Evolutionary conservation across 2,888 invertebrate genomes (phyloP), one percentile per base, ranked within the genome.

Genomic region (Eupithecia exiguata): DNA sequence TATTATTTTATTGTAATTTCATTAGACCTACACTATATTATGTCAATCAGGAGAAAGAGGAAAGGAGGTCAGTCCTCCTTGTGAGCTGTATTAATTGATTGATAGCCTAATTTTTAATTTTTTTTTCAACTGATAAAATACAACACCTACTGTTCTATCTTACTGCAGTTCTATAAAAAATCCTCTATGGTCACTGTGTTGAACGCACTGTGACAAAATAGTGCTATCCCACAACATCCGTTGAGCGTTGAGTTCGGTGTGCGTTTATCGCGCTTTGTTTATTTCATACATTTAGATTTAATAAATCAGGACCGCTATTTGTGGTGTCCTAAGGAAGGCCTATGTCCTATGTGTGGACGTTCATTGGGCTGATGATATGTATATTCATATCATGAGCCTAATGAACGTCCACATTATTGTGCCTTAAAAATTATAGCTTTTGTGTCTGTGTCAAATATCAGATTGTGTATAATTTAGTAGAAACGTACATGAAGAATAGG

Each of bases 251-350:
- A 74, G 71, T 73, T 75, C 61, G 70, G 49, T 58, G 74, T 74
- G 71, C 76, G 72, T 77, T 78, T 78, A 79, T 79, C 78, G 68
- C 69, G 71, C 65, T 71, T 77, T 76, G 74, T 78, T 79, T 79
- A 78, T 78, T 70, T 77, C 69, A 18, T 58, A 71, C 72, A 70
- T 58, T 58, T 25, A 25, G 58, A 58, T 21, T 10, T 58, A 25
- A 12, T 58, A 58, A 25, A 58, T 58, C 21, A 25, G 25, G 58
- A 58, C 25, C 25, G 58, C 58, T 25, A 25, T 58, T 53, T 58
- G 25, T 5, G 25, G 21, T 21, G 49, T n/a, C 21, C 49, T 53
- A 10, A 9, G 10, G 10, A 58, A 25, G 25, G 25, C 21, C 46
- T 53, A 53, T 9, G n/a, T 49, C n/a, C 9, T 9, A 1, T 7